Evolutionary conservation across 2,797 vertebrate species (phyloP).

Genomic region (Amniataba percoides): DNA sequence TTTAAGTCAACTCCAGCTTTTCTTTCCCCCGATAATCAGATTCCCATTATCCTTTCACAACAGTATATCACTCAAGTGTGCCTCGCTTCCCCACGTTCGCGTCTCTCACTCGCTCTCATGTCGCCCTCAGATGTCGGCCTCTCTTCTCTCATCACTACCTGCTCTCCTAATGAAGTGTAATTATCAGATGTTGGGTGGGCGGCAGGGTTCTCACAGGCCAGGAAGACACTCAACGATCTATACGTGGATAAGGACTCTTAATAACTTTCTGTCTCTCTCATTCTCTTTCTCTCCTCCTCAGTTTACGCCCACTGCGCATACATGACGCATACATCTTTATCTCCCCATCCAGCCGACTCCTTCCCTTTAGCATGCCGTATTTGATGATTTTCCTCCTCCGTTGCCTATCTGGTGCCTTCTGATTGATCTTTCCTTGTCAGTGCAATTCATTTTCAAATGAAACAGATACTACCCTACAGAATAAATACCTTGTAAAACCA

Average conservation of each 20-base stretch:
- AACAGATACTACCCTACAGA: constrained; percentile 11
- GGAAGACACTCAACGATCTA: constrained; percentile 68
- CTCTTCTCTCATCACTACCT: constrained; percentile 72
- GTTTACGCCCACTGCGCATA: constrained; percentile 50
- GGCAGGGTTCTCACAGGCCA: constrained; percentile 64
- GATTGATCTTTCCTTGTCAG: not conserved
- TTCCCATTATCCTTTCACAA: constrained; percentile 52
- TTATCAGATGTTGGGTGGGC: constrained; percentile 79
- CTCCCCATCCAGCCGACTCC: constrained; percentile 15
- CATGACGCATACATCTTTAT: constrained; percentile 38
- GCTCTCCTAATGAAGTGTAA: constrained; percentile 78
- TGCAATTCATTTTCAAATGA: constrained; percentile 10
- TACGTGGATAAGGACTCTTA: constrained; percentile 67
- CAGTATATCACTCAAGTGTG: constrained; percentile 25
- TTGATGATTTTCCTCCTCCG: constrained; percentile 6
- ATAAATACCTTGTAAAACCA: constrained; percentile 18
- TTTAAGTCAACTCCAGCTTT: constrained; percentile 37
- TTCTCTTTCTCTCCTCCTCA: constrained; percentile 48
- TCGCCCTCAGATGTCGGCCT: constrained; percentile 4
- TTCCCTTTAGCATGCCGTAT: not conserved
- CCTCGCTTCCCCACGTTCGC: constrained; percentile 5
- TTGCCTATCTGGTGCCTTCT: not conserved
- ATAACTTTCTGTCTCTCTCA: constrained; percentile 65
- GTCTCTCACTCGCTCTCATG: constrained; percentile 29
- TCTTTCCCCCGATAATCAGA: constrained; percentile 52